These are phyloP conservation scores for Bucorvus abyssinicus DNA, from an alignment of 2,797 vertebrate genomes.

Conservation along the genomic window DNA sequence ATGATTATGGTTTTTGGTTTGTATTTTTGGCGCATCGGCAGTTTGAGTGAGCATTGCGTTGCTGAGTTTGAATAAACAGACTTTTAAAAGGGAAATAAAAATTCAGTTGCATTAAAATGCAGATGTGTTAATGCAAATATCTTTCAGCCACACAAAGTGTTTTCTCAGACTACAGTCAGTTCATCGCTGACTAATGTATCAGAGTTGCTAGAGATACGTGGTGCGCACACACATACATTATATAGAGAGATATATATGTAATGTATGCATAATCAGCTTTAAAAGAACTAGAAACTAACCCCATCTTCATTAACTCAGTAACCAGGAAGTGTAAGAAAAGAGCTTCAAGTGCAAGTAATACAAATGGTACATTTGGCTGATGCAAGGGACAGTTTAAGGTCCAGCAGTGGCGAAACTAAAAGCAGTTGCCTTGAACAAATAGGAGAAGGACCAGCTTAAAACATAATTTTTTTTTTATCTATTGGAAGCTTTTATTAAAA, in stretches of 20 bases:
- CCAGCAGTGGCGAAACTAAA: neutral
- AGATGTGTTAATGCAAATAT: neutral
- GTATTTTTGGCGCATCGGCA: neutral
- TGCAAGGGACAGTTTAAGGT: neutral
- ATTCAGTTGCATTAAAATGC: neutral
- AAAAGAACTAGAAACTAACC: neutral
- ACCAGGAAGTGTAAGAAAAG: neutral
- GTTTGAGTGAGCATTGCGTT: neutral
- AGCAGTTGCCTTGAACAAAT: neutral
- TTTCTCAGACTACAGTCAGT: neutral
- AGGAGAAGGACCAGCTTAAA: neutral
- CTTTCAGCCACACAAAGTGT: neutral
- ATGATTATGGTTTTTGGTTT: neutral
- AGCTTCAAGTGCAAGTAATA: neutral
- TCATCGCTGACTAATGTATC: neutral
- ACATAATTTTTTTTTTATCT: neutral
- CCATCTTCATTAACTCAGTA: neutral
- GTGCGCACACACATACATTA: too few species aligned
- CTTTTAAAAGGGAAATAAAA: conserved; percentile 8
- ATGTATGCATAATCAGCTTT: neutral
- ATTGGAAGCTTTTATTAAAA: neutral
- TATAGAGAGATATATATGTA: too few species aligned
- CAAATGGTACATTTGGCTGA: neutral
- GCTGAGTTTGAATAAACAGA: neutral
- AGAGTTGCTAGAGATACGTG: neutral